These are phyloP conservation scores for Enteromius afrohamiltoni DNA, from an alignment of 2,797 vertebrate genomes.

Conservation along the genomic window DNA sequence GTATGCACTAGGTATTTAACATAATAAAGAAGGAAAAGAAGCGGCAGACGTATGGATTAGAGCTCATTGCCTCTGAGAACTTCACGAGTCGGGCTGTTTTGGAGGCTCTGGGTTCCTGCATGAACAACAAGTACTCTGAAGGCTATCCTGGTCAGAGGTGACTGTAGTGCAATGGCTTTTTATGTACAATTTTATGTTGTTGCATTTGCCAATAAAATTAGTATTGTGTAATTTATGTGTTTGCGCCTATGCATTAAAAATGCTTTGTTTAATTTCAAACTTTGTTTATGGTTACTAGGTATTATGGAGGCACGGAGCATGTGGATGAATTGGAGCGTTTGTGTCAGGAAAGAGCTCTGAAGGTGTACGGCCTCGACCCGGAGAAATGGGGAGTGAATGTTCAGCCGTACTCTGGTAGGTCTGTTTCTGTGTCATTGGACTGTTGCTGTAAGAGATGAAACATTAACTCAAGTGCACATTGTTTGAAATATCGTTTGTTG, in stretches of 20 bases:
- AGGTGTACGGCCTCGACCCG: conserved; percentile 83
- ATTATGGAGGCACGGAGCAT: conserved; percentile 93
- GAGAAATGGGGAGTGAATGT: conserved; percentile 94
- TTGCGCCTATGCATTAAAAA: not conserved
- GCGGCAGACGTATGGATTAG: conserved; percentile 87
- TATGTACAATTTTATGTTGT: not conserved
- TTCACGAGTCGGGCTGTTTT: conserved; percentile 94
- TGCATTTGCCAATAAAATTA: not conserved
- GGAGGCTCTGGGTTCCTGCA: conserved; percentile 93
- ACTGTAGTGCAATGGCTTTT: not conserved
- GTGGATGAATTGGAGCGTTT: conserved; percentile 91
- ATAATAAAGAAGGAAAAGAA: conserved; percentile 95
- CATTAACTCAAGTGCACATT: conserved; percentile 1
- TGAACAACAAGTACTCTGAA: conserved; percentile 99
- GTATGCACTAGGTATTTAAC: conserved; percentile 78
- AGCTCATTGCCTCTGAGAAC: conserved; percentile 95
- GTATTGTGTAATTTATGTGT: not conserved
- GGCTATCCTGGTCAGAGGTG: conserved; percentile 98
- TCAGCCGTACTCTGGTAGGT: conserved; percentile 94
- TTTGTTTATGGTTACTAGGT: conserved; percentile 74
- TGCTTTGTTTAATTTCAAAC: not conserved
- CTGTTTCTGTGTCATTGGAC: not conserved
- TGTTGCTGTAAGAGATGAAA: conserved; percentile 2
- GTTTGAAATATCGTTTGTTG: not conserved
- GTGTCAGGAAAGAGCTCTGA: conserved; percentile 91